These are phyloP conservation scores for Drosophila ogumai DNA, from an alignment of 1,140 invertebrate genomes.

Conservation along the genomic window DNA sequence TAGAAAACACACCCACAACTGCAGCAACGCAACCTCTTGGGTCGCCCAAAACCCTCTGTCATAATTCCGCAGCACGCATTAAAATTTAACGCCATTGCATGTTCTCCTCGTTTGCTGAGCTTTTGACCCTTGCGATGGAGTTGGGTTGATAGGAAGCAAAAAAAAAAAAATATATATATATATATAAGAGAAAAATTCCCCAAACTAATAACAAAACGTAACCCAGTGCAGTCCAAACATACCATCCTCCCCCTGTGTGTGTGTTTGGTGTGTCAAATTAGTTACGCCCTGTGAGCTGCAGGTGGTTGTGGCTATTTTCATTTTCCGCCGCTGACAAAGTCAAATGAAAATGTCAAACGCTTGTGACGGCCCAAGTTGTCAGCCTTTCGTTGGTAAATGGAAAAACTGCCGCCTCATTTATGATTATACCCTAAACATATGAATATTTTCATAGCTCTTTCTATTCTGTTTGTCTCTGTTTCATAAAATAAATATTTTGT, in stretches of 20 bases:
- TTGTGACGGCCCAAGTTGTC: slow-evolving; percentile 53
- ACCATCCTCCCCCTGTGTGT: neutral
- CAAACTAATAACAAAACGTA: slow-evolving; percentile 7
- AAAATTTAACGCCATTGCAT: slow-evolving; percentile 81
- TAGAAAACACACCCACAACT: slow-evolving; percentile 55
- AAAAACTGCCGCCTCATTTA: slow-evolving; percentile 52
- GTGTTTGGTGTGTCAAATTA: slow-evolving; percentile 65
- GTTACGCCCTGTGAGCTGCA: slow-evolving; percentile 65
- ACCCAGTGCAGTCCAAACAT: slow-evolving; percentile 24
- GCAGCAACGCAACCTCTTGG: slow-evolving; percentile 48
- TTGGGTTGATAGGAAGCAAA: slow-evolving; percentile 41
- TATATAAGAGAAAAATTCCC: neutral
- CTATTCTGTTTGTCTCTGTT: neutral
- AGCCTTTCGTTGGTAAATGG: slow-evolving; percentile 29
- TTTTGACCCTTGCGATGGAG: slow-evolving; percentile 67
- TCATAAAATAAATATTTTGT: slow-evolving; percentile 1
- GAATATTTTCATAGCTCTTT: slow-evolving; percentile 2
- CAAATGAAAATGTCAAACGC: slow-evolving; percentile 62
- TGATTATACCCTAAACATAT: slow-evolving; percentile 15
- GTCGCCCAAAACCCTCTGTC: slow-evolving; percentile 33
- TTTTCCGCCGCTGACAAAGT: slow-evolving; percentile 27
- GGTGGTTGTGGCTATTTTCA: slow-evolving; percentile 62
- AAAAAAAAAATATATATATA: neutral
- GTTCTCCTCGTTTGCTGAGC: slow-evolving; percentile 56
- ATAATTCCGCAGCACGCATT: slow-evolving; percentile 63